phyloP scores from a whole-genome alignment of 2,888 invertebrate species.

The Blomia tropicalis region DNA sequence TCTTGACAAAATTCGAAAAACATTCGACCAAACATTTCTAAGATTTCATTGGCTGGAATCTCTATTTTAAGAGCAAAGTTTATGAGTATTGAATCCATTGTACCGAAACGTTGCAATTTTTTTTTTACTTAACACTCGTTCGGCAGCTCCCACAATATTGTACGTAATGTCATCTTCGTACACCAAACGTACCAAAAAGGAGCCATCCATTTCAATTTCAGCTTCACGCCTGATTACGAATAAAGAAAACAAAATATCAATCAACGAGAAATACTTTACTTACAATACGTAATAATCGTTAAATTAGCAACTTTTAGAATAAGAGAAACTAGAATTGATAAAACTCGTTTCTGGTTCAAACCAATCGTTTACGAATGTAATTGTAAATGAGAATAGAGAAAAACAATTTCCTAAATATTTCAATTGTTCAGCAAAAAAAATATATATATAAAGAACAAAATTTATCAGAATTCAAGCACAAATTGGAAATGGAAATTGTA shows the following conservation, averaged over 20 bases:
- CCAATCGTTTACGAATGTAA: too few relatives aligned
- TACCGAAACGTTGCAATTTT: constrained; percentile 32
- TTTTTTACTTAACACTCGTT: constrained; percentile 68
- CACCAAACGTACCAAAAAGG: constrained; percentile 79
- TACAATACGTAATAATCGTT: not conserved
- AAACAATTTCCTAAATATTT: too few relatives aligned
- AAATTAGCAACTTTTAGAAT: not conserved
- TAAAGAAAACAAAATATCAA: not conserved
- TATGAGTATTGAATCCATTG: too few relatives aligned
- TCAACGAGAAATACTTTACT: too few relatives aligned
- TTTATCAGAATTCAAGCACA: too few relatives aligned
- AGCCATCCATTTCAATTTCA: constrained; percentile 81
- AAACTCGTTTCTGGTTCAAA: too few relatives aligned
- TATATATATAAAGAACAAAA: not conserved
- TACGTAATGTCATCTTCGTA: constrained; percentile 91
- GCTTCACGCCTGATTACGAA: constrained; percentile 62
- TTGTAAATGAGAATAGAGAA: too few relatives aligned
- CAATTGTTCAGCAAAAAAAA: not conserved
- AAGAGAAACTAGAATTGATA: not conserved
- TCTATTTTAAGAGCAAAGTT: constrained; percentile 46
- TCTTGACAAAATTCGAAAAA: constrained; percentile 93
- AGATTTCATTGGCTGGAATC: constrained; percentile 70
- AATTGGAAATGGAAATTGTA: too few relatives aligned
- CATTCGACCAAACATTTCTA: constrained; percentile 79
- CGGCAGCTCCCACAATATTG: constrained; percentile 77